Evolutionary conservation across 2,113 vertebrate species (phyloP), one percentile per base, ranked within the genome.

Genomic region (Cheirogaleus medius): DNA sequence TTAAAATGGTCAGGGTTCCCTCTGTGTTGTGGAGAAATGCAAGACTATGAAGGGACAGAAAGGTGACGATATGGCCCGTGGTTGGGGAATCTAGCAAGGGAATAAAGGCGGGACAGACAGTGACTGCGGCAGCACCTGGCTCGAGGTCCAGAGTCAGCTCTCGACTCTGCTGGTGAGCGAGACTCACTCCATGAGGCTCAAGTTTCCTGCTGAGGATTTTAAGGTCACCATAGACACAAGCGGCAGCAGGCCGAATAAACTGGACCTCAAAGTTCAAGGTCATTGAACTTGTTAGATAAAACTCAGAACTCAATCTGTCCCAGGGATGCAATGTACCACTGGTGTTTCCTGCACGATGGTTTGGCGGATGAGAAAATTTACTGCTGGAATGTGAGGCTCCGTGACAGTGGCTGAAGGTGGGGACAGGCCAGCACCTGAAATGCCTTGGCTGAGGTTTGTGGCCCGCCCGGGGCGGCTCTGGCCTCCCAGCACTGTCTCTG

Each of bases 391-490:
- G 34, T 5, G 1, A 81, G 82, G 6, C 23, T 47, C 49, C 5
- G 0, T 12, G 49, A 18, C 8, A 37, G 14, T 4, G 20, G 29
- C 54, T 63, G 7, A 0, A 64, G 52, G n/a, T 0, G 39, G 39
- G 18, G 37, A 27, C 66, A 21, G 21, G 34, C 27, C 23, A 23
- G 18, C 27, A 1, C 47, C 8, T n/a, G 21, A 34, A 54, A 60
- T 3, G 49, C 27, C 56, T 25, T 27, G 37, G 4, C 52, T 6
- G 37, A 52, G 27, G 9, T 15, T 14, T 17, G 4, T 18, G 63
- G 34, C 88, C 44, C 18, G 1, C 73, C n/a, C 1, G 11, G 39
- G 25, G 23, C 0, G 0, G 23, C 60, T 29, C 47, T 60, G 44
- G 14, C 56, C 68, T 39, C 13, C 44, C 12, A 29, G 8, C 37